Conservation (phyloP, 1,140 invertebrate genomes). For the Heliothis virescens region DNA sequence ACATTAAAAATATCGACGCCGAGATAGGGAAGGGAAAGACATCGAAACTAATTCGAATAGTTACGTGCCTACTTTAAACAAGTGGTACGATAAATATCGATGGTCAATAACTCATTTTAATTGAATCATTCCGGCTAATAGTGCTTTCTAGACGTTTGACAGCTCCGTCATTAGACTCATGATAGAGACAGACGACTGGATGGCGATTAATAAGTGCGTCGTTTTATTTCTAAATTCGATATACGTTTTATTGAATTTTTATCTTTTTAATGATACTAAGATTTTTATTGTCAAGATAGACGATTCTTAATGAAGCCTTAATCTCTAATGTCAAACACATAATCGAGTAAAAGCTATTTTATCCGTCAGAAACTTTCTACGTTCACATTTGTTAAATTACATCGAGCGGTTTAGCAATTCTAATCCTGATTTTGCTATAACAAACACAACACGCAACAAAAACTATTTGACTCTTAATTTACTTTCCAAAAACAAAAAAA, state of each 20-base stretch:
- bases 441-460: background rate
- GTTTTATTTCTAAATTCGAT: constrained; percentile 35
- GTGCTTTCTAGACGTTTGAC: constrained; percentile 79
- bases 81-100: constrained; percentile 57
- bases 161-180: constrained; percentile 74
- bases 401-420: background rate
- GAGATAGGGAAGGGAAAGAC: constrained; percentile 38
- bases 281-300: constrained; percentile 31
- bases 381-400: constrained; percentile 11
- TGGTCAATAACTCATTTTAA: constrained; percentile 81
- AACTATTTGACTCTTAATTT: background rate
- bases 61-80: constrained; percentile 34
- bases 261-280: constrained; percentile 33
- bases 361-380: constrained; percentile 19
- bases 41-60: constrained; percentile 40
- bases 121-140: constrained; percentile 80
- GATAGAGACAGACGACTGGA: constrained; percentile 64
- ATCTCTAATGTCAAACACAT: constrained; percentile 30
- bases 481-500: background rate
- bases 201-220: constrained; percentile 64
- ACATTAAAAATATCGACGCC: constrained; percentile 17
- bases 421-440: constrained; percentile 4
- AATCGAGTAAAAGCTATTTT: constrained; percentile 17
- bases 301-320: constrained; percentile 30
- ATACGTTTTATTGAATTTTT: constrained; percentile 33